Evolutionary conservation across 2,888 invertebrate species (phyloP), one percentile per base, ranked within the genome.

Genomic region (Lumbricus terrestris): DNA sequence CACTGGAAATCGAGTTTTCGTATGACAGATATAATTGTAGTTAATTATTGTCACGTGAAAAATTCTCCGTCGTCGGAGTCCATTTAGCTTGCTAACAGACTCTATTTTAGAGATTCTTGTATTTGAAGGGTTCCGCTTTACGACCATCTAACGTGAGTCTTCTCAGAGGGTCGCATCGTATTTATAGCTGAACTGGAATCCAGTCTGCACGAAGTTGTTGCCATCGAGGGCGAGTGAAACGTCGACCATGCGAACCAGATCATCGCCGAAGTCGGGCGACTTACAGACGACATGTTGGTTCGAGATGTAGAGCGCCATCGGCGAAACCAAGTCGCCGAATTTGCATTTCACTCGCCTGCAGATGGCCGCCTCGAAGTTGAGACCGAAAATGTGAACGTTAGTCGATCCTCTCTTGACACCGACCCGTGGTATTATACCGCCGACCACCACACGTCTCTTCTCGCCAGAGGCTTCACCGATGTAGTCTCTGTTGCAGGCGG

Each of bases 381-480:
- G 82, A 5, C 93, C 93, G 90, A 89, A 92, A 5, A 93, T 88
- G 82, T 92, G 92, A 13, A 93, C 92, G 16, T 88, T 91, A 15
- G 91, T 92, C 20, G 82, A 88, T 42, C 40, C 90, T 54, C 16
- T 82, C 29, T n/a, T 42, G 16, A 91, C 89, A 0, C 92, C 92
- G 20, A 89, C 91, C 8, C 54, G 29, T 4, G 92, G 92, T 23
- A 92, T 82, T 15, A 92, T 85, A 18, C 90, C 23, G 1, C 54
- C 85, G 40, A 91, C 90, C 20, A 82, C 35, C 47, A 85, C 33
- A 13, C 47, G 82, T 4, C 85, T 47, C 20, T 82, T 89, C 82
- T 83, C 90, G 1, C 33, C 83, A 8, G 82, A n/a, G 34, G 42
- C 88, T 18, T 90, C 90, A 2, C 34, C 35, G 3, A 29, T 29